These are phyloP conservation scores for Crocallis elinguaria DNA, from an alignment of 2,888 invertebrate genomes.

Conservation along the genomic window DNA sequence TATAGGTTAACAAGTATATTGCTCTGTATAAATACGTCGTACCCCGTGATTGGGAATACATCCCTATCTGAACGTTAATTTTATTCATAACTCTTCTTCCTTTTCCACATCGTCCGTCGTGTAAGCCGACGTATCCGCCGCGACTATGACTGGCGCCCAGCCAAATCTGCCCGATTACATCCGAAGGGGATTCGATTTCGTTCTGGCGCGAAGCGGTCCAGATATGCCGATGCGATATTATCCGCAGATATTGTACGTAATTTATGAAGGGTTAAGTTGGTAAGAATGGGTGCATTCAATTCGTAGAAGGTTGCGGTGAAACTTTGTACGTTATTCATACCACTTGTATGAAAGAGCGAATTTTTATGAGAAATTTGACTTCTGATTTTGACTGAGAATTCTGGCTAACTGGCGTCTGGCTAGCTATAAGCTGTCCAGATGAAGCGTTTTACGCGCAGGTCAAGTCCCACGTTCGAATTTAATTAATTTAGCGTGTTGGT, in stretches of 20 bases:
- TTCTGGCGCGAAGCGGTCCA: slow-evolving; percentile 20
- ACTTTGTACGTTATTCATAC: neutral
- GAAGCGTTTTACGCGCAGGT: too few relatives aligned
- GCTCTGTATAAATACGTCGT: too few relatives aligned
- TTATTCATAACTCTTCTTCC: slow-evolving; percentile 9
- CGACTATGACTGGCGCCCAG: slow-evolving; percentile 21
- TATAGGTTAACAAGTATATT: too few relatives aligned
- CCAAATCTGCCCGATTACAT: slow-evolving; percentile 29
- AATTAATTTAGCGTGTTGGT: too few relatives aligned
- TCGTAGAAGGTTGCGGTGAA: neutral
- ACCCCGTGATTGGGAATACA: neutral
- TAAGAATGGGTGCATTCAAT: slow-evolving; percentile 4
- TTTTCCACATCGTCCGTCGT: neutral
- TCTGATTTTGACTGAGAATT: too few relatives aligned
- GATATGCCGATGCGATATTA: slow-evolving; percentile 19
- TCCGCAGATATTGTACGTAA: slow-evolving; percentile 19
- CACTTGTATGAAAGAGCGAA: too few relatives aligned
- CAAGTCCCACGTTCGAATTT: too few relatives aligned
- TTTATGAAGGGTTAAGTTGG: slow-evolving; percentile 19
- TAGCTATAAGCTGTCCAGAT: too few relatives aligned
- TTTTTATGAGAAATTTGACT: neutral
- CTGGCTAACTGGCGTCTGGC: too few relatives aligned
- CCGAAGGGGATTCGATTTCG: slow-evolving; percentile 26
- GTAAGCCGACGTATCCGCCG: slow-evolving; percentile 3
- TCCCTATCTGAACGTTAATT: neutral